Evolutionary conservation across 2,888 invertebrate genomes (phyloP).

Genomic region (Cantharis flavilabris): DNA sequence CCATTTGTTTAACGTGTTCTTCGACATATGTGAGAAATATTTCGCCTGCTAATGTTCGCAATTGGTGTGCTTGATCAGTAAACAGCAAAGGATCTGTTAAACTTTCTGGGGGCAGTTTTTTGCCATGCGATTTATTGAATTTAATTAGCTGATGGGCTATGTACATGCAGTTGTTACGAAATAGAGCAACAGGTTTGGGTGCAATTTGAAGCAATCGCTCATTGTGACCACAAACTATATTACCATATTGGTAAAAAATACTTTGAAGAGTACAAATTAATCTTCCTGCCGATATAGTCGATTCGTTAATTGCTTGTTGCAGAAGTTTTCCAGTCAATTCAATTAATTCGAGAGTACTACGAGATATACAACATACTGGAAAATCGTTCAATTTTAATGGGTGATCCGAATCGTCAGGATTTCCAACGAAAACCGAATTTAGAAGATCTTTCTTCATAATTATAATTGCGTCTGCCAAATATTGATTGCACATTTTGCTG

Average conservation of each 20-base stretch:
- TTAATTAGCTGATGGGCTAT: slow-evolving; percentile 75
- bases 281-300: slow-evolving; percentile 65
- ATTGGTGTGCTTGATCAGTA: slow-evolving; percentile 68
- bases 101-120: slow-evolving; percentile 59
- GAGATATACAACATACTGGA: slow-evolving; percentile 62
- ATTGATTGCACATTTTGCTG: slow-evolving; percentile 74
- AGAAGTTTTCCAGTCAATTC: slow-evolving; percentile 68
- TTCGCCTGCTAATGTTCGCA: slow-evolving; percentile 70
- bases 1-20: slow-evolving; percentile 74
- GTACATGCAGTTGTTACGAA: slow-evolving; percentile 92
- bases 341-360: slow-evolving; percentile 66
- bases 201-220: slow-evolving; percentile 78
- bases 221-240: slow-evolving; percentile 79
- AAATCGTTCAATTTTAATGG: slow-evolving; percentile 43
- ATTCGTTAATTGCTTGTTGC: slow-evolving; percentile 66
- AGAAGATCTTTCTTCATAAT: slow-evolving; percentile 84
- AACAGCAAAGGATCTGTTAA: slow-evolving; percentile 63
- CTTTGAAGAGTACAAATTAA: slow-evolving; percentile 72
- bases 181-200: slow-evolving; percentile 85
- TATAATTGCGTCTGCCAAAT: slow-evolving; percentile 68
- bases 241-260: slow-evolving; percentile 77
- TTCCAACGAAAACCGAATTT: slow-evolving; percentile 65
- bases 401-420: slow-evolving; percentile 52
- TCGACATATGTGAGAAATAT: slow-evolving; percentile 75
- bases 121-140: slow-evolving; percentile 70